Evolutionary conservation across 2,888 invertebrate species (phyloP).

Genomic region (Nomada fucata): DNA sequence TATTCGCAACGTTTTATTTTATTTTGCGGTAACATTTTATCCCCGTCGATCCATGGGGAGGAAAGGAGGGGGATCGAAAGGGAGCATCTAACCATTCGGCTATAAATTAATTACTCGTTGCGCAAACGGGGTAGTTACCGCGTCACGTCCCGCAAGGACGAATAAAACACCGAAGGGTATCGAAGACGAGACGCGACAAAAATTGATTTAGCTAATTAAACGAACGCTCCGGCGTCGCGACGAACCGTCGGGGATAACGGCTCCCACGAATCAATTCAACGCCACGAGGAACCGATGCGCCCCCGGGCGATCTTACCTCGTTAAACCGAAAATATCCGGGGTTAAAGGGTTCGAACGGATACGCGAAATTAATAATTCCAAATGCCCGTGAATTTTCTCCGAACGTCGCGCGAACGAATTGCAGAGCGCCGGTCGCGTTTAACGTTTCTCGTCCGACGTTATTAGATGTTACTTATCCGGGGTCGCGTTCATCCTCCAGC

Average conservation of each 20-base stretch:
- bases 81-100: too few species aligned
- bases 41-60: too few species aligned
- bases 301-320: slow-evolving; percentile 49
- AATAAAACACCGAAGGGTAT: neutral
- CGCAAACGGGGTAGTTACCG: too few species aligned
- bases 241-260: slow-evolving; percentile 29
- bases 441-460: too few species aligned
- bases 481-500: too few species aligned
- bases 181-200: slow-evolving; percentile 46
- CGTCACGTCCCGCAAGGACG: neutral
- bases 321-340: slow-evolving; percentile 52
- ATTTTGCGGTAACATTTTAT: too few species aligned
- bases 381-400: neutral
- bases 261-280: slow-evolving; percentile 55
- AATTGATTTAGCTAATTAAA: slow-evolving; percentile 70
- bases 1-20: too few species aligned
- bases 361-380: neutral
- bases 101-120: too few species aligned
- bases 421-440: too few species aligned
- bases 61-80: too few species aligned
- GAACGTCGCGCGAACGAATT: too few species aligned
- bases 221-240: slow-evolving; percentile 28
- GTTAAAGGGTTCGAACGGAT: neutral
- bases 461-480: too few species aligned
- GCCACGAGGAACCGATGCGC: slow-evolving; percentile 37